These are phyloP conservation scores for Macroglossus sobrinus DNA, from an alignment of 2,113 vertebrate species.

Conservation along the genomic window DNA sequence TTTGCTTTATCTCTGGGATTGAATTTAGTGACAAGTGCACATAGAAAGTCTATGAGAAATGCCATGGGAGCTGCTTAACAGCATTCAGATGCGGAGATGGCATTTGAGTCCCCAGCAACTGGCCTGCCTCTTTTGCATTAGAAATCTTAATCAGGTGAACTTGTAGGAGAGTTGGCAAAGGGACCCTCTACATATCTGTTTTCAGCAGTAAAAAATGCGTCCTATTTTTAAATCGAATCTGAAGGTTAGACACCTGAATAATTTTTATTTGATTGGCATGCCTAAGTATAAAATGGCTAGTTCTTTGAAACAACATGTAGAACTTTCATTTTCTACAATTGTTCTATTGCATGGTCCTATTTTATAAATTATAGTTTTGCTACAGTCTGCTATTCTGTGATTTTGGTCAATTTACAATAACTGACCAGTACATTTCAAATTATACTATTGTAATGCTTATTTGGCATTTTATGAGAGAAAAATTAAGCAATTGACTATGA, in stretches of 20 bases:
- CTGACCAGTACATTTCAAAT: background rate
- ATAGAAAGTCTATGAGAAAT: slow-evolving; percentile 77
- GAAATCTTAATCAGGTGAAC: slow-evolving; percentile 76
- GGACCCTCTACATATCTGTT: slow-evolving; percentile 40
- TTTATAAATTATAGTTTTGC: slow-evolving; percentile 32
- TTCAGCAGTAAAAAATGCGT: background rate
- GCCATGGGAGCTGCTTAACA: slow-evolving; percentile 78
- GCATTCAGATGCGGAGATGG: slow-evolving; percentile 80
- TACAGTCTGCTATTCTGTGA: background rate
- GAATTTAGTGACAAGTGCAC: slow-evolving; percentile 78
- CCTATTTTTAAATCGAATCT: slow-evolving; percentile 64
- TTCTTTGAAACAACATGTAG: background rate
- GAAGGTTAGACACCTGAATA: slow-evolving; percentile 57
- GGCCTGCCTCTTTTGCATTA: slow-evolving; percentile 59
- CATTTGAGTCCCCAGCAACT: slow-evolving; percentile 78
- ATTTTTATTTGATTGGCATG: slow-evolving; percentile 44
- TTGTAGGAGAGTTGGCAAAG: slow-evolving; percentile 56
- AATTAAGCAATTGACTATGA: background rate
- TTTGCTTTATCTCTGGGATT: slow-evolving; percentile 81
- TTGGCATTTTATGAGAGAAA: slow-evolving; percentile 35
- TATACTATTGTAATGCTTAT: background rate
- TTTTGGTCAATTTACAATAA: background rate
- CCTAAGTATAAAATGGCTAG: background rate
- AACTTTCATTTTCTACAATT: background rate
- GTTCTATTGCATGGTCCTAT: background rate